phyloP scores from a whole-genome alignment of 2,113 vertebrate species.

The Perca schrenkii region DNA sequence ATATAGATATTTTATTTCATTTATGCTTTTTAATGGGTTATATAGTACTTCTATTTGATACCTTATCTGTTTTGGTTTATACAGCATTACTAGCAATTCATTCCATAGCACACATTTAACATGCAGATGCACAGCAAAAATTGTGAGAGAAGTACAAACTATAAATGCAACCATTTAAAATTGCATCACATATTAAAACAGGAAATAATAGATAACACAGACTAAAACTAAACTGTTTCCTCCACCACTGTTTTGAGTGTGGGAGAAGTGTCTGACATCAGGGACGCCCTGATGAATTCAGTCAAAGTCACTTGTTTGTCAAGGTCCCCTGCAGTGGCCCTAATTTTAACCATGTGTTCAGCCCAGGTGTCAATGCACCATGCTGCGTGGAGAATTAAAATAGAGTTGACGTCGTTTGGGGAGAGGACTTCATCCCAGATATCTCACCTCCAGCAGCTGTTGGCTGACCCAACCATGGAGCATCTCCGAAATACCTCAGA shows the following conservation, averaged over 20 bases:
- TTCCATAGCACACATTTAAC: background rate
- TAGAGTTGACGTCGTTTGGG: conserved; percentile 68
- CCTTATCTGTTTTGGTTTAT: background rate
- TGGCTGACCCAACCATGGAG: conserved; percentile 62
- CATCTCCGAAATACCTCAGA: conserved; percentile 42
- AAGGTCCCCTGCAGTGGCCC: conserved; percentile 74
- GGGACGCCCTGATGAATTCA: conserved; percentile 59
- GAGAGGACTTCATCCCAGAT: conserved; percentile 74
- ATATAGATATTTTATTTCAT: background rate
- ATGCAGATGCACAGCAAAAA: background rate
- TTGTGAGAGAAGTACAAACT: too few relatives aligned
- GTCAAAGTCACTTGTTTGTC: conserved; percentile 77
- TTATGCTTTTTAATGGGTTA: background rate
- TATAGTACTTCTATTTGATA: too few relatives aligned
- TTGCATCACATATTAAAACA: background rate
- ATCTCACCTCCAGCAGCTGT: conserved; percentile 76
- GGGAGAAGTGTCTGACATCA: conserved; percentile 14
- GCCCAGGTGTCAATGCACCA: conserved; percentile 71
- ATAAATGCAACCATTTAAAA: background rate
- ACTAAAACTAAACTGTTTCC: conserved; percentile 11
- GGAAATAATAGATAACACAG: background rate
- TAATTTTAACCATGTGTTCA: conserved; percentile 71
- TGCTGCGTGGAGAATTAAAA: conserved; percentile 77
- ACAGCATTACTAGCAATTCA: background rate
- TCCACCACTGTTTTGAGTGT: conserved; percentile 1